Conservation (phyloP, 1,140 invertebrate species). For the Lutraria rhynchaena region DNA sequence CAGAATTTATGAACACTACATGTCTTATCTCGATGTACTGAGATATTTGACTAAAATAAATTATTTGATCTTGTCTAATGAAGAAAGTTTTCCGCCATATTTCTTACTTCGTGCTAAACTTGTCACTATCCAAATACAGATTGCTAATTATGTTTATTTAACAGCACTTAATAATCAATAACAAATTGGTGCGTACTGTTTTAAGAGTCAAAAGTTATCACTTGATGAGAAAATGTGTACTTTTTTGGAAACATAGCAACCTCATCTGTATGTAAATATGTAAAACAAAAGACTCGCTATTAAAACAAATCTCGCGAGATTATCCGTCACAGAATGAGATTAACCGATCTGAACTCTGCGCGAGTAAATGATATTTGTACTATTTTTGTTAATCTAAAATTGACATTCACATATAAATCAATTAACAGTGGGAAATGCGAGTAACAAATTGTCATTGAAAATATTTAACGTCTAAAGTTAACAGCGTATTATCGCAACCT, state of each 20-base stretch:
- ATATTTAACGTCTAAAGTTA: no score
- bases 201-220: conserved; percentile 21
- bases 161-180: conserved; percentile 13
- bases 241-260: conserved; percentile 2
- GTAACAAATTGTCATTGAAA: no score
- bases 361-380: no score
- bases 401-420: no score
- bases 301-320: not conserved
- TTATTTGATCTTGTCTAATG: no score
- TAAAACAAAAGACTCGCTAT: conserved; percentile 7
- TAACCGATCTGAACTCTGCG: no score
- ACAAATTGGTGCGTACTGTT: conserved; percentile 11
- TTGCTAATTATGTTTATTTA: conserved; percentile 32
- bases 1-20: conserved; percentile 44
- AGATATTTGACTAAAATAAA: no score
- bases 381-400: no score
- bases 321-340: no score
- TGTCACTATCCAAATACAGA: not conserved
- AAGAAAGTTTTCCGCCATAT: not conserved
- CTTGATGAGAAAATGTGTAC: not conserved
- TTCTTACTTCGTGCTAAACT: conserved; percentile 13
- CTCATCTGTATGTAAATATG: conserved; percentile 6
- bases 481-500: no score
- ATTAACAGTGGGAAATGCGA: no score
- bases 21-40: conserved; percentile 32